Conservation (phyloP, 2,888 invertebrate genomes). For the Noctuana brunneofusca region DNA sequence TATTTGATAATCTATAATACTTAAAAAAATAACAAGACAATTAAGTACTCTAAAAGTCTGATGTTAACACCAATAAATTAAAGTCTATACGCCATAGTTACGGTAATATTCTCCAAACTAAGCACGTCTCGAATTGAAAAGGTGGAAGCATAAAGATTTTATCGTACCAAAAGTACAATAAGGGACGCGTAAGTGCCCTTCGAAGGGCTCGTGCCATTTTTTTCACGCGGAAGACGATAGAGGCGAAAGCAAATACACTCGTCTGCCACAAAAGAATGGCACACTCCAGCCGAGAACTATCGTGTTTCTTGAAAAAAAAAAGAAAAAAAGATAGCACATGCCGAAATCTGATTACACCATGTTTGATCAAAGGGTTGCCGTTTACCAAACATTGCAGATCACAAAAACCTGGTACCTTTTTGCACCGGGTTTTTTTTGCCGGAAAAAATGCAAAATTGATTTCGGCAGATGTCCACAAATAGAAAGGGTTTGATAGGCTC, state of each 20-base stretch:
- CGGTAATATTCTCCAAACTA: background rate
- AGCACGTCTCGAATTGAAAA: conserved; percentile 38
- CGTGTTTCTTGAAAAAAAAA: conserved; percentile 70
- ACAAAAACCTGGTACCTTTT: conserved; percentile 72
- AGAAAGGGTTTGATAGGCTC: conserved; percentile 76
- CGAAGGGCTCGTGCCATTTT: conserved; percentile 74
- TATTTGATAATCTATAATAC: no score
- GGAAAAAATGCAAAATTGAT: conserved; percentile 79
- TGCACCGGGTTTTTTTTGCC: conserved; percentile 72
- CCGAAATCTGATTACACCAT: conserved; percentile 80
- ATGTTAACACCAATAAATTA: background rate
- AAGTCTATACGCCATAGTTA: background rate
- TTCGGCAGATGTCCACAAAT: conserved; percentile 80
- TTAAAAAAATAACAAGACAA: no score
- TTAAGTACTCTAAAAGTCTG: background rate
- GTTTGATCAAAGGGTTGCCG: conserved; percentile 79
- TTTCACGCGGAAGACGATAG: conserved; percentile 71
- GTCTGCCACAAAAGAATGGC: conserved; percentile 71
- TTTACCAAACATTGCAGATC: conserved; percentile 66
- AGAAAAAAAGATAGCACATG: conserved; percentile 75
- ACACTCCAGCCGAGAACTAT: conserved; percentile 78
- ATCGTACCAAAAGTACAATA: conserved; percentile 44
- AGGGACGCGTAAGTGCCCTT: conserved; percentile 46
- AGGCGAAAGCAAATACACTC: conserved; percentile 72
- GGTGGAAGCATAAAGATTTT: conserved; percentile 48